Evolutionary conservation across 2,888 invertebrate genomes (phyloP), one percentile per base, ranked within the genome.

Genomic region (Drosophila rubida): DNA sequence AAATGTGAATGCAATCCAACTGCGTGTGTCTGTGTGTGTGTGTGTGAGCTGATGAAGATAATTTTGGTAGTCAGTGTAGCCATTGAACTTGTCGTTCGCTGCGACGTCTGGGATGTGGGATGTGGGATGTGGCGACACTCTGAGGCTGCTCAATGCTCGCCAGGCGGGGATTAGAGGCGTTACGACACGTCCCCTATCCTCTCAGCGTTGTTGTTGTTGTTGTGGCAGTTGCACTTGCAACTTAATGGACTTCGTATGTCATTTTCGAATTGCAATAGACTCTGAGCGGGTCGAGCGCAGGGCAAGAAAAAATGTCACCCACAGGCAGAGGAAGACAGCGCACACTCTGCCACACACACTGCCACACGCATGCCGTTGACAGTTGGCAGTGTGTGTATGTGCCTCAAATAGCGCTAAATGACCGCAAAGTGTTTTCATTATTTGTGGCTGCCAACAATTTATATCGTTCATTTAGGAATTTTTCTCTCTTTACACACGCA

Each of bases 381-480:
- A 85, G 45, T 72, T 69, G 72, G 75, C 75, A 68, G 69, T 61
- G 59, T 61, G 44, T 42, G 62, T 53, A 19, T 19, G 67, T 54
- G 82, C 68, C 59, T 78, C 86, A 86, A 83, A 86, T 83, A 83
- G 83, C 82, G 82, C 82, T 83, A 86, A 83, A 83, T 86, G 82
- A 81, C 83, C 83, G 87, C 83, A 84, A 84, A 84, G 83, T 87
- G 83, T 84, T 84, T 84, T 84, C 87, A 84, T 84, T 84, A 84
- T 84, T 84, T 84, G 86, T 86, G 87, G 88, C 87, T 84, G 82
- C 80, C 88, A 86, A 83, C 88, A 88, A 90, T 89, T 88, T 88
- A 84, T 89, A 90, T 88, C 88, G 88, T 90, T 89, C 90, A 88
- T 88, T 88, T 90, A 87, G 88, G 85, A 90, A 90, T 88, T 88